A percentile compares a stretch with the other conserved stretches of the same genome.
Evolutionary conservation across 2,113 vertebrate species (phyloP).

Genomic region (Salvelinus alpinus): DNA sequence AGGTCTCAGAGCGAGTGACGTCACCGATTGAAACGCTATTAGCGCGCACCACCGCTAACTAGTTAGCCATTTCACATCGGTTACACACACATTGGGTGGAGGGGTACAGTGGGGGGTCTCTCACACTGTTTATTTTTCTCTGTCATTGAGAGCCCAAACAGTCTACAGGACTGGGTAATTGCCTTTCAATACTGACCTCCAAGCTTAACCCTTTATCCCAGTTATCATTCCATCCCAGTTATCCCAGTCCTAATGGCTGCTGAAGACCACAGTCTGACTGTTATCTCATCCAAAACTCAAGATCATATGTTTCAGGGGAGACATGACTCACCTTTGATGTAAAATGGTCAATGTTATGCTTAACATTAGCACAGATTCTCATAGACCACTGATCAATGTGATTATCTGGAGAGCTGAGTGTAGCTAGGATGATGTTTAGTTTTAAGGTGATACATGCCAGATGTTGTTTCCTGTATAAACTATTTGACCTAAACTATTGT

Average conservation of each 20-base stretch:
- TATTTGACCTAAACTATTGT: too few relatives aligned
- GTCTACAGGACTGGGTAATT: not conserved
- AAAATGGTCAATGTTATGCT: not conserved
- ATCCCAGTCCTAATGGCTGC: not conserved
- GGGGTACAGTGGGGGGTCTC: not conserved
- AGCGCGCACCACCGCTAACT: too few relatives aligned
- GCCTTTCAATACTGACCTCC: constrained; percentile 33
- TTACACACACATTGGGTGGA: too few relatives aligned
- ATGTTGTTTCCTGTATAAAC: too few relatives aligned
- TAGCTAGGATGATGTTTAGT: not conserved
- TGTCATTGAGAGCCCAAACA: constrained; percentile 29
- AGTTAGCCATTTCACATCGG: too few relatives aligned
- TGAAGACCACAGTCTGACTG: not conserved
- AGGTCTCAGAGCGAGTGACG: too few relatives aligned
- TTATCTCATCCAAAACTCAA: not conserved
- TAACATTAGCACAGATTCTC: too few relatives aligned
- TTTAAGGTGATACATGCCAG: too few relatives aligned
- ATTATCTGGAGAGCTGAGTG: not conserved
- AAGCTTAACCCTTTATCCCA: constrained; percentile 23
- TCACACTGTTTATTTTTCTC: constrained; percentile 9
- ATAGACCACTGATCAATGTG: not conserved
- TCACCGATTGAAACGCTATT: too few relatives aligned
- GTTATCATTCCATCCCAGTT: not conserved
- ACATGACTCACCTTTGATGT: not conserved
- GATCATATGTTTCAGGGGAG: not conserved